Evolutionary conservation across 35 echinoderm and acorn worm genomes (phyloP), one percentile per base, ranked within the genome.

Genomic region (Acanthaster planci): DNA sequence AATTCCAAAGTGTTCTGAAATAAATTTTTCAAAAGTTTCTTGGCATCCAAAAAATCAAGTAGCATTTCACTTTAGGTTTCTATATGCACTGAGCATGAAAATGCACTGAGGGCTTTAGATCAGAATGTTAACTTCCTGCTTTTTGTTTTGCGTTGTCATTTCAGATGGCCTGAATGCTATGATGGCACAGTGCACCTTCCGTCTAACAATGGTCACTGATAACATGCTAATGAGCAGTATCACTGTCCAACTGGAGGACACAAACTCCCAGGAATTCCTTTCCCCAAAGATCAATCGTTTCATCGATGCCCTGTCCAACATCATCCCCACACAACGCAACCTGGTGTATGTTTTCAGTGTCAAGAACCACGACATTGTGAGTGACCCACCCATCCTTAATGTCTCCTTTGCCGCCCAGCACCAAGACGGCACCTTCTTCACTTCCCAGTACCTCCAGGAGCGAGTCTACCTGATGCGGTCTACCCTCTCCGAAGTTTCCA

Each of bases 361-460:
- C 21, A 81, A 86, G 67, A 80, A 96, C 17, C 82, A 85, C 36
- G 80, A 87, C 19, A 78, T 86, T 12, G 34, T 83, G 8, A 47
- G 37, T 8, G 67, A 51, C 38, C 82, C 59, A 1, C 53, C 52
- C 23, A 78, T 97, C 39, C 81, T 97, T 1, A 97, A 97, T 53
- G 88, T 97, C 37, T 90, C 95, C n/a, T 97, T 97, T 90, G 86
- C 95, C 7, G 95, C 95, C 6, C 87, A 92, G 60, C 55, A 76
- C 60, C 77, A 77, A 5, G 95, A 97, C 51, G 77, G 91, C 32
- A 87, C 27, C 68, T 97, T 90, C 87, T 97, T 90, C 80, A 86
- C 78, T 36, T 93, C 95, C 1, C 90, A 97, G 81, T 97, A 97
- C 76, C 81, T 97, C 0, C 95, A 97, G 60, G 90, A 97, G 76